A percentile compares a stretch with the other conserved stretches of the same genome.
These are phyloP conservation scores for Cenopis cana DNA, from an alignment of 2,888 invertebrate species.

Conservation along the genomic window DNA sequence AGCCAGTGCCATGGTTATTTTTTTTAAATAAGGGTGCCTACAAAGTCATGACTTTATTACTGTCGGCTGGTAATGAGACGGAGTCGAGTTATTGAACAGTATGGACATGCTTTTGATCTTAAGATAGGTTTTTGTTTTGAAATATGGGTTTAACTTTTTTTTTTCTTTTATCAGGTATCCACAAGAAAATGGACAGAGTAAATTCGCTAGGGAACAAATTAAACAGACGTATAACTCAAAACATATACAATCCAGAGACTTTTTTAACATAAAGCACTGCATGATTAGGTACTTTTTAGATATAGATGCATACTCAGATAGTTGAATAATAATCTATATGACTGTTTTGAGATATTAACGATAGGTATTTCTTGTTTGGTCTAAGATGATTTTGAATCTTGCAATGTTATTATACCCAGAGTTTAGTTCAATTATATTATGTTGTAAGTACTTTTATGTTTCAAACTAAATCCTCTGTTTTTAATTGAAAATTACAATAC, in stretches of 20 bases:
- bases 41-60: conserved; percentile 65
- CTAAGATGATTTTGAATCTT: background rate
- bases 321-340: background rate
- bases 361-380: background rate
- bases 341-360: background rate
- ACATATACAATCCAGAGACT: no score
- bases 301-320: background rate
- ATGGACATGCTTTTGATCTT: conserved; percentile 42
- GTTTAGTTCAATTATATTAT: background rate
- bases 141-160: background rate
- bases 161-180: background rate
- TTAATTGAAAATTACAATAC: background rate
- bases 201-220: background rate
- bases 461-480: background rate
- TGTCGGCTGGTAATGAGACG: conserved; percentile 48
- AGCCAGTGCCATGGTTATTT: conserved; percentile 62
- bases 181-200: background rate
- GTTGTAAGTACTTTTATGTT: background rate
- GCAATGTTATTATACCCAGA: fast-evolving
- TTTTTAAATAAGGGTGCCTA: conserved; percentile 57
- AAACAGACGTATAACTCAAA: background rate
- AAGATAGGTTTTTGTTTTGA: conserved; percentile 17
- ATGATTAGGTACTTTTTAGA: no score
- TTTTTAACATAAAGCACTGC: no score
- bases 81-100: conserved; percentile 26